Conservation (phyloP, 2,797 vertebrate genomes). For the Coluber constrictor region DNA sequence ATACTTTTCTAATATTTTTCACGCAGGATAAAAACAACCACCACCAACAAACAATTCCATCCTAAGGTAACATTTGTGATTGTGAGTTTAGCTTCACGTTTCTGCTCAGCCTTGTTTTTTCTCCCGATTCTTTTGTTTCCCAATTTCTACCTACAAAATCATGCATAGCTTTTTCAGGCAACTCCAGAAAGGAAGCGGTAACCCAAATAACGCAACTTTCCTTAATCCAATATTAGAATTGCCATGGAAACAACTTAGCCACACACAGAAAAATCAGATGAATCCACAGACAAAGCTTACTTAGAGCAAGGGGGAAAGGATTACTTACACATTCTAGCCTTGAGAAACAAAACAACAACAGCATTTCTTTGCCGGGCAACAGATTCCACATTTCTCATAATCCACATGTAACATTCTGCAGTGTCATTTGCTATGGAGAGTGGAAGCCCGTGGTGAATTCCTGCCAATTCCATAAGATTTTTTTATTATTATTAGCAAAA, state of each 20-base stretch:
- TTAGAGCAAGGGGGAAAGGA: neutral
- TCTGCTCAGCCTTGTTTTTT: neutral
- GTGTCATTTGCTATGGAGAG: neutral
- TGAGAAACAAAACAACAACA: conserved; percentile 4
- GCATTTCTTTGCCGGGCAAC: neutral
- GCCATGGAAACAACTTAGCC: conserved; percentile 57
- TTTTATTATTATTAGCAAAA: neutral
- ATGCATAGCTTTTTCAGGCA: conserved; percentile 22
- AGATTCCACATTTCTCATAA: neutral
- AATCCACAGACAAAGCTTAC: neutral
- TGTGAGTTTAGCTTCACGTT: conserved; percentile 4
- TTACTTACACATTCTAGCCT: neutral
- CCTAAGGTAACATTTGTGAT: neutral
- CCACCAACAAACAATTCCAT: neutral
- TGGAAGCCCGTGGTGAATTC: neutral
- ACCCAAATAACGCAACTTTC: conserved; percentile 28
- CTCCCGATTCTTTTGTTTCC: neutral
- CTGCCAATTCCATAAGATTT: neutral
- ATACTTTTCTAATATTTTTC: neutral
- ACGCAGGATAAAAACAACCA: no score
- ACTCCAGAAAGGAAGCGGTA: conserved; percentile 3
- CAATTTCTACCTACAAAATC: conserved; percentile 1
- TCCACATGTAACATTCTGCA: neutral
- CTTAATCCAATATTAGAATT: conserved; percentile 51
- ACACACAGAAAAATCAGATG: conserved; percentile 32